A percentile compares a stretch with the other conserved stretches of the same genome.
Evolutionary conservation across 1,140 invertebrate genomes (phyloP).

Genomic region (Eumaeus atala): DNA sequence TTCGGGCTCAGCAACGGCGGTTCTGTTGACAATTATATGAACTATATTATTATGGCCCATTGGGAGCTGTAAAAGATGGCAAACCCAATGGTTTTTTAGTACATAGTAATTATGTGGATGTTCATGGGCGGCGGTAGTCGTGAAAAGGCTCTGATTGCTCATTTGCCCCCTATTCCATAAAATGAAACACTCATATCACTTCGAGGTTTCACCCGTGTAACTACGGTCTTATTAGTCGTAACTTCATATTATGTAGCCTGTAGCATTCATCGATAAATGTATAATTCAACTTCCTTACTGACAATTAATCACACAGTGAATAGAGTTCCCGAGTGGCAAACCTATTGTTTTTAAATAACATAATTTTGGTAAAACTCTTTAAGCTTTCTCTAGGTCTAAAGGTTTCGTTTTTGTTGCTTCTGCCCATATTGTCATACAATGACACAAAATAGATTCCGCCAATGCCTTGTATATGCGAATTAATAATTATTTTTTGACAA

Average conservation of each 20-base stretch:
- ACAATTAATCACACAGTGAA: background rate
- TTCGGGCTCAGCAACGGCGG: conserved; percentile 72
- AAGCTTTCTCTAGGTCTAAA: background rate
- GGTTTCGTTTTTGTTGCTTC: background rate
- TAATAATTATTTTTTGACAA: background rate
- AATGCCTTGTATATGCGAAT: conserved; percentile 2
- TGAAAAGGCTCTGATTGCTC: no score
- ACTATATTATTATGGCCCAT: no score
- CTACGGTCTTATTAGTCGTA: no score
- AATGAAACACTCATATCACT: no score
- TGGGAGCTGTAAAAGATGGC: no score
- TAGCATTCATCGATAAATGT: no score
- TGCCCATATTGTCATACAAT: conserved; percentile 2
- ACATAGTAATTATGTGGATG: no score
- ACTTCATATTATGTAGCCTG: no score
- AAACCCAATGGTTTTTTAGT: no score
- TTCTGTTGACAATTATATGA: conserved; percentile 60
- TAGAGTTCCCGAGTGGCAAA: conserved; percentile 2
- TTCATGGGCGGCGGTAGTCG: no score
- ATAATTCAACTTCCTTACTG: conserved; percentile 4
- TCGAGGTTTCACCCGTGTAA: no score
- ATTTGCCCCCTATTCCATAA: no score
- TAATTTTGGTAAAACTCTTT: background rate
- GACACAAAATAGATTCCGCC: background rate
- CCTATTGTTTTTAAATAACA: background rate